Base-by-base conservation (phyloP, 2,113 vertebrate species). In the Micronisus gabar region DNA sequence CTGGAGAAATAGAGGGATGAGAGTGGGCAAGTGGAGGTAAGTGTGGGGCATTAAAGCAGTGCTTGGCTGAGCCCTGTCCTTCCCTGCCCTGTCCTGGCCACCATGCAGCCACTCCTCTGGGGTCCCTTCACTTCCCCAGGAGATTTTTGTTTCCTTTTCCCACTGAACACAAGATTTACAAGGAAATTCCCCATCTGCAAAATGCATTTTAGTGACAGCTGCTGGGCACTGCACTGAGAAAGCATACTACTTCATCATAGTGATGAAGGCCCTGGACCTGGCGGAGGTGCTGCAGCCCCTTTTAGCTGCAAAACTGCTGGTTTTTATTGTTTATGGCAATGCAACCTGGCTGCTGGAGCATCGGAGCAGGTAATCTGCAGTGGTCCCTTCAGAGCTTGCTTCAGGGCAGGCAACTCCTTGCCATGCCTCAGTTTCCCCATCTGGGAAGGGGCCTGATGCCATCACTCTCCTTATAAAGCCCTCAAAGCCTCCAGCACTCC, bases 191-290 rank as follows among this genome's bases (percentile, higher is more conserved):
- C 2, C 1, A n/a, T 9, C 50, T 61, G 45, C 27, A 53, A 82
- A 74, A 65, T 16, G 22, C 15, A 7, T 86, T 82, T 67, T 32
- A 17, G 56, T 26, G 40, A 17, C 21, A 27, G 40, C 9, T 40
- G 15, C 45, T 2, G 8, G 27, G 48, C 53, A 34, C 19, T 52
- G 66, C 27, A 34, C 30, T 0, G 0, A 38, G 27, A 38, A 59
- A 23, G 30, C 30, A 4, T 25, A 3, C 3, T 27, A 11, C 34
- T 74, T 23, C 27, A 13, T 29, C 1, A 3, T 3, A 9, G 27
- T 9, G 29, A 18, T 8, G 45, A 53, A 43, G 38, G 34, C 11
- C 16, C n/a, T 8, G 41, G 14, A 36, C 29, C 2, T 8, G 66
- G 36, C 41, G 14, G 30, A 71, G 36, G 32, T 40, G 22, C 58